Evolutionary conservation across 2,888 invertebrate species (phyloP).

Genomic region (Zele albiditarsus): DNA sequence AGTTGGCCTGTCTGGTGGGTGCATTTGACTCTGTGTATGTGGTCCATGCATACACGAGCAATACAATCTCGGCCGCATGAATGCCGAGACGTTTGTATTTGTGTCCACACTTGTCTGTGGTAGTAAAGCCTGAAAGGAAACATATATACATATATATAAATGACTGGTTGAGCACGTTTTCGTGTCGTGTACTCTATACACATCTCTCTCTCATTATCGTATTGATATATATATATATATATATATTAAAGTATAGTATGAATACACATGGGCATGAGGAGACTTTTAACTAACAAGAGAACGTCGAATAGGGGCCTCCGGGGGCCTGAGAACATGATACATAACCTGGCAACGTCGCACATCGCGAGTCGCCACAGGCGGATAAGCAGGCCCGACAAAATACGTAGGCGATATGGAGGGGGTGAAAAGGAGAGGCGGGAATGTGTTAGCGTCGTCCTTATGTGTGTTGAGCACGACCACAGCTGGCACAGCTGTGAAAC

Average conservation of each 20-base stretch:
- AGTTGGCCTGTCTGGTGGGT: conserved; percentile 26
- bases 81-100: background rate
- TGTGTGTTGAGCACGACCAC: background rate
- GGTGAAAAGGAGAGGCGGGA: too few relatives aligned
- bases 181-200: conserved; percentile 11
- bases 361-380: conserved; percentile 13
- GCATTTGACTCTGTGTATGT: conserved; percentile 1
- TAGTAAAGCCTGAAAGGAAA: conserved; percentile 38
- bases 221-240: background rate
- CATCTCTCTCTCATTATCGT: conserved; percentile 22
- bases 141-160: conserved; percentile 12
- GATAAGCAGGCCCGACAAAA: conserved; percentile 13
- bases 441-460: background rate
- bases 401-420: background rate
- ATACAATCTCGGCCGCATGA: background rate
- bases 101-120: background rate
- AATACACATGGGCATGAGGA: conserved; percentile 30
- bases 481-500: conserved; percentile 46
- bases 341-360: conserved; percentile 46
- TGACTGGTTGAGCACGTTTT: conserved; percentile 8
- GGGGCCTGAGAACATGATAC: conserved; percentile 23
- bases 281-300: conserved; percentile 11
- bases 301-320: conserved; percentile 44
- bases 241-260: conserved; percentile 30
- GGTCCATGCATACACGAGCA: conserved; percentile 22